Base-by-base conservation (phyloP, 2,888 invertebrate species). In the Drosophila dives region DNA sequence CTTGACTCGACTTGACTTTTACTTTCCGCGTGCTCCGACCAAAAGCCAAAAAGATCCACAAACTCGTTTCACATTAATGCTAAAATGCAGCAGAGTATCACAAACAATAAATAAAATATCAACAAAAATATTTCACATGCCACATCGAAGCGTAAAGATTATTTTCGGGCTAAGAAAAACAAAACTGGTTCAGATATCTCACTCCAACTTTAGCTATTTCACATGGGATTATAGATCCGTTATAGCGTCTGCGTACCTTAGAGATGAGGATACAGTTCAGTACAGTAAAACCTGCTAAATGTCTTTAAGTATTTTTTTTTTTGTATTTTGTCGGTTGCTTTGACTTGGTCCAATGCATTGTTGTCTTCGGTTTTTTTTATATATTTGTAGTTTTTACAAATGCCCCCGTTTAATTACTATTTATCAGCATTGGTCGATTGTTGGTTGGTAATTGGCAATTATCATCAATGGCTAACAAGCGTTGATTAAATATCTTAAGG, bases 1-100 rank as follows among this genome's bases (percentile, higher is more conserved):
- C 70, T 45, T 45, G 79, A 74, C 82, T 66, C 83, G 38, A 17
- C 38, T 84, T 82, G 87, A 84, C 83, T 84, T 84, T 84, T 84
- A 85, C 82, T 87, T 86, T 78, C 72, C 63, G 70, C 40, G 38
- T 54, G 50, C 20, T 45, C 45, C 45, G 45, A 23, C 23, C 15
- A 2, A 45, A 15, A 15, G 45, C 15, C 50, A 64, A 48, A 58
- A 48, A 38, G 29, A 29, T 29, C 29, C 11, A 49, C 49, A 80
- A 89, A 89, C 86, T 75, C 58, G 90, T 86, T 86, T 82, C 38
- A 56, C 73, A 86, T 70, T 63, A 40, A 55, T 38, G 62, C 55
- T 26, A 36, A 64, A 73, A 75, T 80, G 78, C 81, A 72, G 38
- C 63, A 36, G 32, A 34, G 61, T 60, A 53, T 48, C 38, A 36